Evolutionary conservation across 1,140 invertebrate genomes (phyloP).

Genomic region (Ptiloglossa arizonensis): DNA sequence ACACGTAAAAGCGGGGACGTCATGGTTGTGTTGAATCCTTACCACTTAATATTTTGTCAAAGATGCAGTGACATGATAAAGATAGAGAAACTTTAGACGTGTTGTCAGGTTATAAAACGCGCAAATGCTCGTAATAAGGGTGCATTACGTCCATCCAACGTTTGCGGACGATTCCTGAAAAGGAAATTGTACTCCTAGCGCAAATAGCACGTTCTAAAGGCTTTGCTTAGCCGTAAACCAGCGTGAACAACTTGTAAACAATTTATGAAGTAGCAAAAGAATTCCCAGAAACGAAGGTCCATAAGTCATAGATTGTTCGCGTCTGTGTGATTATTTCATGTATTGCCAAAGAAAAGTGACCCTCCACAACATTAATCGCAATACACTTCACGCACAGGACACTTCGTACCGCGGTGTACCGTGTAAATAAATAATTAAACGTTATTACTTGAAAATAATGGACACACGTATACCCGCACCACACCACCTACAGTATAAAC

Average conservation of each 20-base stretch:
- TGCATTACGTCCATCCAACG: conserved; percentile 34
- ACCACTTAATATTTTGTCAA: conserved; percentile 66
- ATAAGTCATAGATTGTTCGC: conserved; percentile 42
- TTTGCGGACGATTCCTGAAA: conserved; percentile 28
- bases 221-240: conserved; percentile 15
- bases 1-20: neutral
- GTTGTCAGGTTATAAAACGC: conserved; percentile 70
- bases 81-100: conserved; percentile 33
- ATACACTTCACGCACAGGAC: conserved; percentile 12
- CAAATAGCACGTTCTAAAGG: conserved; percentile 10
- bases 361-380: neutral
- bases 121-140: conserved; percentile 40
- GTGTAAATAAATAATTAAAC: conserved; percentile 62
- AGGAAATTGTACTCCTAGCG: conserved; percentile 30
- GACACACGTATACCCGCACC: conserved; percentile 44
- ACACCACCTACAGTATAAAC: conserved; percentile 57
- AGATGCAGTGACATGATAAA: conserved; percentile 66
- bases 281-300: conserved; percentile 39
- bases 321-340: conserved; percentile 13
- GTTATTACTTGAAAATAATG: conserved; percentile 56
- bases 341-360: neutral
- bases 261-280: conserved; percentile 48
- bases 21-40: conserved; percentile 1
- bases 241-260: conserved; percentile 52
- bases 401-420: conserved; percentile 18